phyloP scores from a whole-genome alignment of 2,113 vertebrate species.

The Raja brachyura region DNA sequence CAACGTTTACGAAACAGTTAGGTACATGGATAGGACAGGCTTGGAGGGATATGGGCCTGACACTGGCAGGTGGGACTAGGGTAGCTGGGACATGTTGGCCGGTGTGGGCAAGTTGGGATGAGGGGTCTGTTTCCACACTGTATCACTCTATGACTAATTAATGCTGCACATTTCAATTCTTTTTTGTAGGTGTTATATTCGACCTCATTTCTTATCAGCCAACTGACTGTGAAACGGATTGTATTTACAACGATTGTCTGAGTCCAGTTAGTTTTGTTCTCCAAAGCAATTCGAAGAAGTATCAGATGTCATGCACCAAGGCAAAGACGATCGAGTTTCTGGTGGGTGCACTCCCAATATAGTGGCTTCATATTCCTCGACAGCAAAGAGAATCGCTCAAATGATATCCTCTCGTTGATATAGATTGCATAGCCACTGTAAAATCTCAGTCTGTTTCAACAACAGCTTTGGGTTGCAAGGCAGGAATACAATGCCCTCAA shows the following conservation, averaged over 20 bases:
- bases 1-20: no score
- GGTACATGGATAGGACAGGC: no score
- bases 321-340: neutral
- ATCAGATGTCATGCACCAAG: neutral
- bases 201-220: neutral
- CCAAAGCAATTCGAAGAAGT: neutral
- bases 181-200: neutral
- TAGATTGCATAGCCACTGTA: neutral
- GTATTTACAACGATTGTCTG: neutral
- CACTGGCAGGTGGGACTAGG: no score
- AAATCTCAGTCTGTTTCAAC: neutral
- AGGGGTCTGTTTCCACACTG: no score
- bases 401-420: no score
- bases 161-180: neutral
- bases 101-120: no score
- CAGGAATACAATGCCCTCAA: neutral
- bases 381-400: neutral
- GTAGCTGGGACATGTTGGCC: no score
- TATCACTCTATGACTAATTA: neutral
- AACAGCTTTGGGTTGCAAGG: neutral
- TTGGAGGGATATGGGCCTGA: no score
- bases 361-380: no score
- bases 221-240: neutral
- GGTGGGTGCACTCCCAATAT: neutral
- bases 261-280: neutral